Evolutionary conservation across 1,140 invertebrate species (phyloP), one percentile per base, ranked within the genome.

Genomic region (Himalopsyche phryganea): DNA sequence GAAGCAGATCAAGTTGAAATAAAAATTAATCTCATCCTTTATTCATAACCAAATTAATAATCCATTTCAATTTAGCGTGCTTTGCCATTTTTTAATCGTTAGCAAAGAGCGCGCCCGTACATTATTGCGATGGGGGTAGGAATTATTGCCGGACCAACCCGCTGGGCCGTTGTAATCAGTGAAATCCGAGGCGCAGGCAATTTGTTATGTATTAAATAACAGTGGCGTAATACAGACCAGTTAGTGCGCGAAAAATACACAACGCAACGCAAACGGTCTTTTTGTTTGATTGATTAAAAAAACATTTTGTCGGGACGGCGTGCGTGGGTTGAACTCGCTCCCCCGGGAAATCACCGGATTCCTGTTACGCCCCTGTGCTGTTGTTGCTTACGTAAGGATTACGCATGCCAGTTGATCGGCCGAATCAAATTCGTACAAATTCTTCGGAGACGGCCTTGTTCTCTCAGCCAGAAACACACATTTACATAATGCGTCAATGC

Each of bases 271-370:
- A 18, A 19, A 23, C 50, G 33, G 40, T 41, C 45, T 32, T 55
- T 40, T 52, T 54, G 60, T 58, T 63, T 63, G 60, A 63, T 63
- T 63, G 60, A 63, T 63, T 63, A 63, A 63, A 63, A 63, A 63
- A 54, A 63, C 60, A 63, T 63, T 63, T 63, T 50, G 51, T 48
- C 50, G 50, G 55, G 55, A 50, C 55, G 38, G 36, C 33, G 54
- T 56, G 60, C 60, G 54, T 62, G 60, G 60, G 55, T 19, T 9
- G 38, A 18, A 44, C 42, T 53, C 1, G 28, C 17, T 36, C 50
- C 53, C 60, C 40, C 28, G 60, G 60, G 60, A 63, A 63, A 63
- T 63, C 60, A 63, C 46, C 50, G 56, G 50, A 46, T 52, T 61
- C 52, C 60, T 55, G 54, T 58, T 57, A 44, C 54, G 13, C 28